Conservation (phyloP, 2,113 vertebrate species). For the Bos javanicus region DNA sequence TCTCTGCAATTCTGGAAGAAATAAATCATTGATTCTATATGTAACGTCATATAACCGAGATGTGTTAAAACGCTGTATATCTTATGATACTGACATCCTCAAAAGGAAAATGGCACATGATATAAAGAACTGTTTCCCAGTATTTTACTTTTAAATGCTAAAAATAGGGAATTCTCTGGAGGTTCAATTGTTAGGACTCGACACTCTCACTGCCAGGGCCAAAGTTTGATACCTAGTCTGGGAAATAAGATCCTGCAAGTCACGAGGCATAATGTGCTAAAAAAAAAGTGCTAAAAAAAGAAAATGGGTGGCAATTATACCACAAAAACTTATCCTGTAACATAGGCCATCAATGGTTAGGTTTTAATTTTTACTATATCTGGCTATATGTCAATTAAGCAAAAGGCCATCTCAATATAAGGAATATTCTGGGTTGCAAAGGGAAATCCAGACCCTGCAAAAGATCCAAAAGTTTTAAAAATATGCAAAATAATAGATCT, state of each 20-base stretch:
- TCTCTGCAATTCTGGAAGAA: neutral
- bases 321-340: neutral
- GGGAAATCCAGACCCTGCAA: neutral
- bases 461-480: neutral
- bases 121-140: neutral
- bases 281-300: neutral
- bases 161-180: neutral
- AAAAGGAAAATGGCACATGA: neutral
- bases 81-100: neutral
- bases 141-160: slow-evolving; percentile 29
- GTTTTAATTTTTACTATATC: slow-evolving; percentile 32
- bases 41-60: slow-evolving; percentile 4
- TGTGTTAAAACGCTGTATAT: neutral
- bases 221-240: neutral
- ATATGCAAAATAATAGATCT: slow-evolving; percentile 10
- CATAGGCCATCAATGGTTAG: neutral
- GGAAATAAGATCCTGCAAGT: neutral
- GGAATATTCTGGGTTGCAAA: slow-evolving; percentile 32
- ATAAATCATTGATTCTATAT: slow-evolving; percentile 3
- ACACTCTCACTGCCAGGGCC: neutral
- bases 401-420: slow-evolving; percentile 38
- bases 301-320: neutral
- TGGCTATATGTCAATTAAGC: neutral
- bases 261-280: neutral
- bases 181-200: neutral